phyloP scores from a whole-genome alignment of 64 coral and sea anemone genomes.

The Dendronephthya gigantea region DNA sequence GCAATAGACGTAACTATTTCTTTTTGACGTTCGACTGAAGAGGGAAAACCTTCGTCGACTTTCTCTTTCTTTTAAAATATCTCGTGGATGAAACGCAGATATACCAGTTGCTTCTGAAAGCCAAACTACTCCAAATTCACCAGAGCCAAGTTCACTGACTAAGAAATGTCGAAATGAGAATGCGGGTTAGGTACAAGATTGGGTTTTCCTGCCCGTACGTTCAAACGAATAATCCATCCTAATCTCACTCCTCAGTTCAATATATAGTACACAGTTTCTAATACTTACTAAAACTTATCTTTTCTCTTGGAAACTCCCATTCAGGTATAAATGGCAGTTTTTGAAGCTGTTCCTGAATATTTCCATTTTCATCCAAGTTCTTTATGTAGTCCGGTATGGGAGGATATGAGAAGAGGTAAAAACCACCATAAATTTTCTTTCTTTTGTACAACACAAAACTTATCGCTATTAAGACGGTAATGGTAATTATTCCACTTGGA shows the following conservation, averaged over 20 bases:
- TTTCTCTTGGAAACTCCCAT: slow-evolving; percentile 11
- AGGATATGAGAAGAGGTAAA: slow-evolving; percentile 15
- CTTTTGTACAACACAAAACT: slow-evolving; percentile 2
- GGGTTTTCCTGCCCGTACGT: no score
- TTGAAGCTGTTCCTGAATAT: neutral
- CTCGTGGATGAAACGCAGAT: slow-evolving; percentile 8
- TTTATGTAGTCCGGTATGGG: neutral
- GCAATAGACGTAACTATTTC: slow-evolving; percentile 1
- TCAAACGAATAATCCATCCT: no score
- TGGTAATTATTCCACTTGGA: neutral
- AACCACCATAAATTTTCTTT: neutral
- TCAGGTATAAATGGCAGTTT: neutral
- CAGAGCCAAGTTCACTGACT: slow-evolving; percentile 2
- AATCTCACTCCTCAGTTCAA: no score
- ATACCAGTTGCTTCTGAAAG: slow-evolving; percentile 1
- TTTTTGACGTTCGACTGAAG: neutral
- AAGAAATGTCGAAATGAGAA: neutral
- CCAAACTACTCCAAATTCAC: neutral
- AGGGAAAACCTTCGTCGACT: slow-evolving; percentile 1
- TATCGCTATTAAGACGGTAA: neutral
- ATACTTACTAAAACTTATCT: neutral
- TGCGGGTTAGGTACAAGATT: no score
- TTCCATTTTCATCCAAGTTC: neutral
- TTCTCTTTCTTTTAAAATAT: neutral
- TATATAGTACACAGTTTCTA: no score